A percentile compares a stretch with the other conserved stretches of the same genome.
These are phyloP conservation scores for Busseola fusca DNA, from an alignment of 2,888 invertebrate genomes.

Conservation along the genomic window DNA sequence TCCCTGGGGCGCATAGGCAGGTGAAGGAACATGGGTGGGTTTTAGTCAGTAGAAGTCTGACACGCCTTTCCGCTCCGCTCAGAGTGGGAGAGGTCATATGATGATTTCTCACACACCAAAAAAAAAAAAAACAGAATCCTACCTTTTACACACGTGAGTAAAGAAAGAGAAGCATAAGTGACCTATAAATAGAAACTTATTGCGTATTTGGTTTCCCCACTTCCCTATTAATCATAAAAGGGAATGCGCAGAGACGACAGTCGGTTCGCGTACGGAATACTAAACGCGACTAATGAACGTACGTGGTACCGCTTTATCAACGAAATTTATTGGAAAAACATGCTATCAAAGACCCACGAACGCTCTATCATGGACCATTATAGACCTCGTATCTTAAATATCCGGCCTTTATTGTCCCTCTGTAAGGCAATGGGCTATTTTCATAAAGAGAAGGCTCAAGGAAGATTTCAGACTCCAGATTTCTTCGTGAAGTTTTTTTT, in stretches of 20 bases:
- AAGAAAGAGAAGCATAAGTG: background rate
- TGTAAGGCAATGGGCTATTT: background rate
- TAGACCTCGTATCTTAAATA: background rate
- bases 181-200: background rate
- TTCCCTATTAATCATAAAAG: conserved; percentile 31
- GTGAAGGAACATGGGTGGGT: too few relatives aligned
- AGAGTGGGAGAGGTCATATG: too few relatives aligned
- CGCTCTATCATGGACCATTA: background rate
- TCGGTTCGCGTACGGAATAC: conserved; percentile 29
- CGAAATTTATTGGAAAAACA: conserved; percentile 28
- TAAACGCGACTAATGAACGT: conserved; percentile 40
- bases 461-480: background rate
- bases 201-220: background rate
- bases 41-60: too few relatives aligned
- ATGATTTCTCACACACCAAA: too few relatives aligned
- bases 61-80: too few relatives aligned
- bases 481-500: background rate
- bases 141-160: background rate
- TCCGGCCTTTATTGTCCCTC: background rate
- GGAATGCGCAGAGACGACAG: conserved; percentile 24
- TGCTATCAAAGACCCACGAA: background rate
- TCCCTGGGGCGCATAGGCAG: too few relatives aligned
- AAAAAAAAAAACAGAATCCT: too few relatives aligned
- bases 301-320: conserved; percentile 15
- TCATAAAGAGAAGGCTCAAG: background rate